phyloP scores from a whole-genome alignment of 2,797 vertebrate genomes.

The Halcyon leucocephala region DNA sequence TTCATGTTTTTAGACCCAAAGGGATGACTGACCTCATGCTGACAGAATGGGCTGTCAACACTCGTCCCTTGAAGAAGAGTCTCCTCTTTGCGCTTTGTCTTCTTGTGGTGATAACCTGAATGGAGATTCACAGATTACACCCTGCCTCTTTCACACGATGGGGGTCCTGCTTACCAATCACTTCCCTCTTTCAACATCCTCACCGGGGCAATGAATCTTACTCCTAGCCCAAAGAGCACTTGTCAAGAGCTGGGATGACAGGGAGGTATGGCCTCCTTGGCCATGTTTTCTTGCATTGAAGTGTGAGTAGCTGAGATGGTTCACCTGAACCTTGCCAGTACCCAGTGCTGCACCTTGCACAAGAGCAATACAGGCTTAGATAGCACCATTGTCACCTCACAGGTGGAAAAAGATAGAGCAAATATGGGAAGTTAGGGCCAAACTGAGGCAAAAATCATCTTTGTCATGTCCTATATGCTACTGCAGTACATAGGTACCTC shows the following conservation, averaged over 20 bases:
- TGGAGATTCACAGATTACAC: conserved; percentile 78
- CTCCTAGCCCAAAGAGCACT: conserved; percentile 6
- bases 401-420: neutral
- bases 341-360: neutral
- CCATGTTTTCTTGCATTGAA: neutral
- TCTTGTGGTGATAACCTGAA: conserved; percentile 55
- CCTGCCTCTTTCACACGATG: neutral
- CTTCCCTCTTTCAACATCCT: conserved; percentile 78
- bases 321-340: neutral
- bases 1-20: conserved; percentile 51
- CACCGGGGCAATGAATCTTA: conserved; percentile 64
- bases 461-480: neutral
- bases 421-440: neutral
- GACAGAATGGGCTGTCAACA: conserved; percentile 78
- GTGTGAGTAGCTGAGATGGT: neutral
- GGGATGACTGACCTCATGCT: conserved; percentile 68
- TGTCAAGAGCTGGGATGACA: conserved; percentile 31
- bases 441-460: neutral
- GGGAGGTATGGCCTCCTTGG: neutral
- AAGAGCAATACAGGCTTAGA: neutral
- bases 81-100: conserved; percentile 57
- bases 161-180: conserved; percentile 67
- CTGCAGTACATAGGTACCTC: neutral
- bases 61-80: conserved; percentile 33
- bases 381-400: neutral